Evolutionary conservation across 2,888 invertebrate species (phyloP).

Genomic region (Didymodactylos carnosus): DNA sequence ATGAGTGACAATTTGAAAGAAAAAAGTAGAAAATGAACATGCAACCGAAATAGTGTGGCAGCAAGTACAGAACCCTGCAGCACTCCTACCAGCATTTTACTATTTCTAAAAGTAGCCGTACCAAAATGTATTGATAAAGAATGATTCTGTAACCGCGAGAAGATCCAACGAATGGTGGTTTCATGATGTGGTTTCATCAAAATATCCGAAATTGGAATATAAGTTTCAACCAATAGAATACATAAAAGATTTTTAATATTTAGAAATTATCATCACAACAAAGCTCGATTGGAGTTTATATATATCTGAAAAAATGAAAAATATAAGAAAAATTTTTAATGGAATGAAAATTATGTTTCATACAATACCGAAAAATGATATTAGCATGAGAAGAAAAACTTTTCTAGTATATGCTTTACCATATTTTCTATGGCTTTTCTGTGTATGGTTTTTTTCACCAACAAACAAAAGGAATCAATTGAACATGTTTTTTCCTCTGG

Average conservation of each 20-base stretch:
- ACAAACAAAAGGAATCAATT: background rate
- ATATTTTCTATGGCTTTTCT: background rate
- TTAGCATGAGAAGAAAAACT: background rate
- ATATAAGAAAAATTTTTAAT: too few species aligned
- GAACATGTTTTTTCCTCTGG: background rate
- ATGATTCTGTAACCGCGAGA: background rate
- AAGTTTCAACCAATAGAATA: background rate
- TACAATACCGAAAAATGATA: too few species aligned
- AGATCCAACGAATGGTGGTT: background rate
- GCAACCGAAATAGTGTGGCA: too few species aligned
- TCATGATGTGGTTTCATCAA: background rate
- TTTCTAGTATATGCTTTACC: background rate
- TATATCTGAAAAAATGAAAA: background rate
- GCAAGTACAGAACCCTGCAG: too few species aligned
- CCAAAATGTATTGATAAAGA: too few species aligned
- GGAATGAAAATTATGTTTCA: too few species aligned
- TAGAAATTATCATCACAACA: background rate
- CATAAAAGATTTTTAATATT: background rate
- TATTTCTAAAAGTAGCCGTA: too few species aligned
- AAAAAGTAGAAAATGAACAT: too few species aligned
- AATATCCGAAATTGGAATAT: background rate
- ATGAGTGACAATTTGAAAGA: too few species aligned
- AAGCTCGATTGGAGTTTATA: background rate
- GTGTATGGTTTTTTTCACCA: too few species aligned
- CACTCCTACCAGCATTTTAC: too few species aligned